These are phyloP conservation scores for Petrocephalus sullivani DNA, from an alignment of 2,797 vertebrate genomes.

Conservation along the genomic window DNA sequence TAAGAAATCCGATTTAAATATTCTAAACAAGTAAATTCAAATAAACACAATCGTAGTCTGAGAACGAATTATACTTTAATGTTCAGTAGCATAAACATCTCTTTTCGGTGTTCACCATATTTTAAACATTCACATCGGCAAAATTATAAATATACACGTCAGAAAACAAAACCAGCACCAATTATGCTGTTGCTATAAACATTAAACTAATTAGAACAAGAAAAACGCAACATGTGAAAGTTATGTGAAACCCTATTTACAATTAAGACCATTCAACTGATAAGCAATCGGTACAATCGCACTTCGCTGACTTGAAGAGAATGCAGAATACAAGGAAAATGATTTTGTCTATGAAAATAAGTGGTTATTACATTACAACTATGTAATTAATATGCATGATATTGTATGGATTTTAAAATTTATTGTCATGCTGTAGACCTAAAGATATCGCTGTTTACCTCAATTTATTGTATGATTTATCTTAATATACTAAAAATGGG, in stretches of 20 bases:
- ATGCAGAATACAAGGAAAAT: too few species aligned
- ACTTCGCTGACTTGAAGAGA: too few species aligned
- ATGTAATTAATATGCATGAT: too few species aligned
- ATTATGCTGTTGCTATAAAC: not conserved
- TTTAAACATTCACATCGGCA: not conserved
- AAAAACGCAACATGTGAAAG: not conserved
- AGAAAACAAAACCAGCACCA: not conserved
- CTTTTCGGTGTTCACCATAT: not conserved
- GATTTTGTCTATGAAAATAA: too few species aligned
- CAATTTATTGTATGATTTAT: too few species aligned
- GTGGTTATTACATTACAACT: too few species aligned
- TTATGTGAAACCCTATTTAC: not conserved
- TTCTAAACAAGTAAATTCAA: not conserved
- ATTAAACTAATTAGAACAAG: not conserved
- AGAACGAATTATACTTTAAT: not conserved
- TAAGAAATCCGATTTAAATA: conserved; percentile 42
- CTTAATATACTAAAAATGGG: too few species aligned
- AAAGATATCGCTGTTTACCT: too few species aligned
- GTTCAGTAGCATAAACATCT: not conserved
- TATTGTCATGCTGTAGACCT: too few species aligned
- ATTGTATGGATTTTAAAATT: too few species aligned
- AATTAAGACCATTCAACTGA: too few species aligned
- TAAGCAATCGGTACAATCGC: too few species aligned
- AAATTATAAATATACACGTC: not conserved
- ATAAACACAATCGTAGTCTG: not conserved